These are phyloP conservation scores for Salticus scenicus DNA, from an alignment of 2,888 invertebrate genomes.

Conservation along the genomic window DNA sequence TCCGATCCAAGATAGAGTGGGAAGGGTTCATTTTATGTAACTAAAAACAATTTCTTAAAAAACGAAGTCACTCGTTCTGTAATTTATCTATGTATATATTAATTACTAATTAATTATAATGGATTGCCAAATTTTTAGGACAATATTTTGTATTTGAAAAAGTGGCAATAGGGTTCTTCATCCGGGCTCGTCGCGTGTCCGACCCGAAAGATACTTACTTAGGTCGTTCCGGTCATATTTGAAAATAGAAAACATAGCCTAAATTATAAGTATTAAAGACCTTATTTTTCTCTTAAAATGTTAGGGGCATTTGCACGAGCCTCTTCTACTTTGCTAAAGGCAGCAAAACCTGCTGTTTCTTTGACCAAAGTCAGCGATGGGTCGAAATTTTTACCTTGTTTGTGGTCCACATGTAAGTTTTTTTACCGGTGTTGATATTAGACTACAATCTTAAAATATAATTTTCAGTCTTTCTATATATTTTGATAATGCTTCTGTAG, in stretches of 20 bases:
- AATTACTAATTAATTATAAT: too few species aligned
- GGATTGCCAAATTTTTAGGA: too few species aligned
- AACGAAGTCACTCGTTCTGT: too few species aligned
- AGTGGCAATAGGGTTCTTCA: slow-evolving; percentile 43
- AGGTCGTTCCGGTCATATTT: slow-evolving; percentile 65
- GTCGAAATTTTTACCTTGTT: slow-evolving; percentile 58
- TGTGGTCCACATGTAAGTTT: slow-evolving; percentile 69
- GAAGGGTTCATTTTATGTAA: too few species aligned
- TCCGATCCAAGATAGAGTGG: too few species aligned
- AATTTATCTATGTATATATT: too few species aligned
- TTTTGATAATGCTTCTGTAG: too few species aligned
- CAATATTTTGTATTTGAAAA: too few species aligned
- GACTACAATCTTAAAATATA: not conserved
- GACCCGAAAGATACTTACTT: slow-evolving; percentile 34
- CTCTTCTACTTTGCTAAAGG: slow-evolving; percentile 65
- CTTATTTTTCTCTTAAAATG: slow-evolving; percentile 44
- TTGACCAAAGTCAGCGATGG: slow-evolving; percentile 60
- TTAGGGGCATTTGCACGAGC: slow-evolving; percentile 64
- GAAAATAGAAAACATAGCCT: not conserved
- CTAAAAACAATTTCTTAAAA: too few species aligned
- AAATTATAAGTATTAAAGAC: not conserved
- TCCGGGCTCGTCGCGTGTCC: slow-evolving; percentile 49
- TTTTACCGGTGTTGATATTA: slow-evolving; percentile 20
- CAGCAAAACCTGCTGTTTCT: slow-evolving; percentile 65
- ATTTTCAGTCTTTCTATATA: not conserved